phyloP scores from a whole-genome alignment of 2,113 vertebrate genomes.

The Callaeas wilsoni region DNA sequence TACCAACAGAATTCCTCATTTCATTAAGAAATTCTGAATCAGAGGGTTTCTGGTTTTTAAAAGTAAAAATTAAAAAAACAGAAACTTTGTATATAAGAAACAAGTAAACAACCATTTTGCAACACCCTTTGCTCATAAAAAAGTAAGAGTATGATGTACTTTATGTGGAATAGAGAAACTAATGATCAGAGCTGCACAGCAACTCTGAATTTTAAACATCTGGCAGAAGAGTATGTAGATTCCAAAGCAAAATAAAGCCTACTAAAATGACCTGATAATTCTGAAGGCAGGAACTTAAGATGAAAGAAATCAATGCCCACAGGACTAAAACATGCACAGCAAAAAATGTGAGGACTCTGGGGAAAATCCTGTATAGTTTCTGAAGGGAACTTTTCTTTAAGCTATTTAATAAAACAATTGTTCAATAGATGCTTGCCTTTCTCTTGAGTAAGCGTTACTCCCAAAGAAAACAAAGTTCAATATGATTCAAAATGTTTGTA shows the following conservation, averaged over 20 bases:
- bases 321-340: neutral
- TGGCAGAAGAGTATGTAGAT: neutral
- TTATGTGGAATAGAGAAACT: neutral
- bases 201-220: neutral
- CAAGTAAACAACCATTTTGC: neutral
- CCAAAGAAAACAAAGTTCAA: neutral
- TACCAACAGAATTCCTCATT: neutral
- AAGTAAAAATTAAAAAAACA: neutral
- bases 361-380: neutral
- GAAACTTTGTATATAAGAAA: neutral
- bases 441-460: neutral
- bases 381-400: conserved; percentile 27
- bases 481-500: neutral
- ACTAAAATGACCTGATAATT: neutral
- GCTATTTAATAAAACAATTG: neutral
- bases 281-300: neutral
- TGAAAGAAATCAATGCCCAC: neutral
- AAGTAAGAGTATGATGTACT: neutral
- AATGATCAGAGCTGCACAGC: neutral
- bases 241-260: neutral
- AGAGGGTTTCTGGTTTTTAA: neutral
- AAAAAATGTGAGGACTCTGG: neutral
- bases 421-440: neutral
- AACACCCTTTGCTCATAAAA: neutral
- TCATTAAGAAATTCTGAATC: neutral